Evolutionary conservation across 2,797 vertebrate genomes (phyloP), one percentile per base, ranked within the genome.

Genomic region (Sebastes trivittatus): DNA sequence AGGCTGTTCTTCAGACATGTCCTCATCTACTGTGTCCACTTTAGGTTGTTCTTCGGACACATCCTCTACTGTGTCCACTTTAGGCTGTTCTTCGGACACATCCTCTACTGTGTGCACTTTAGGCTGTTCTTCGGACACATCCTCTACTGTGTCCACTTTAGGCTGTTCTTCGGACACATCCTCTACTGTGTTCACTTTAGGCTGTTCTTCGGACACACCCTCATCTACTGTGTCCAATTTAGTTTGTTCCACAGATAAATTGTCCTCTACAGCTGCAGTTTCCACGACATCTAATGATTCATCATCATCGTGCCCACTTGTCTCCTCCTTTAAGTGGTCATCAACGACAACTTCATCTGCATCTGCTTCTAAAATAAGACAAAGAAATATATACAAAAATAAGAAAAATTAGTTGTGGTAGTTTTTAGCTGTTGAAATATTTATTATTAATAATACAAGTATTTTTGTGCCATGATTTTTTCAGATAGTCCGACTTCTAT

Each of bases 261-360:
- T 20, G 6, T 82, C 73, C 5, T 82, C 88, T 10, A n/a, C 82
- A 67, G 62, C 29, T 58, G 52, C 60, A 0, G 72, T 80, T 80
- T 85, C 66, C 46, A 59, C 13, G 27, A 13, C 14, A 29, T 68
- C 73, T 36, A 74, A 75, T 22, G 74, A 20, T 30, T 68, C 69
- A 34, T 29, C 1, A 4, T 70, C 9, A 34, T 11, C 1, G 0
- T 32, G 25, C 30, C 7, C 49, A 70, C 4, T 29, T 63, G 25
- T 27, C 54, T 11, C 18, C 23, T 80, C 76, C 11, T 69, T 46
- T 2, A 20, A 4, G 5, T 58, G 52, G 10, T 69, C 25, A 42
- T 32, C 16, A n/a, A 4, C 27, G 3, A 63, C 23, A 46, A 30
- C 68, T 22, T 78, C 68, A n/a, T 32, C 25, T 29, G 25, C 20